phyloP scores from a whole-genome alignment of 2,113 vertebrate genomes.

The Mus spicilegus region DNA sequence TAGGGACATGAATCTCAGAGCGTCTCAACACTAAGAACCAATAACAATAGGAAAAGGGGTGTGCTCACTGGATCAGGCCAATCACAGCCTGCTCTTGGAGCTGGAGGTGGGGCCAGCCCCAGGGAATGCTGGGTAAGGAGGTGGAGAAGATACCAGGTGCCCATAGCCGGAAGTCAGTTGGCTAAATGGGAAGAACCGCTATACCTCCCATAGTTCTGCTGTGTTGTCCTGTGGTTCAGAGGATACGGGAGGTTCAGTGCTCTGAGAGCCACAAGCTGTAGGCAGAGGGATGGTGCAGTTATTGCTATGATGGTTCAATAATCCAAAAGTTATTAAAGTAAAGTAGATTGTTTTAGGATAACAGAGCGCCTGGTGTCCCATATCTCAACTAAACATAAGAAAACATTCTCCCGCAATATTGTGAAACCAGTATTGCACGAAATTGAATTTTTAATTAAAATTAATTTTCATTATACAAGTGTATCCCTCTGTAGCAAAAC shows the following conservation, averaged over 20 bases:
- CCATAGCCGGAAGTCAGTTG: not conserved
- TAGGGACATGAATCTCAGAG: not conserved
- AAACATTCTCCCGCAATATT: slow-evolving; percentile 39
- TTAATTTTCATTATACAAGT: slow-evolving; percentile 12
- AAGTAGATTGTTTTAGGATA: slow-evolving; percentile 21
- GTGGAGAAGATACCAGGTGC: not conserved
- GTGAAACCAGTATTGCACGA: slow-evolving; percentile 53
- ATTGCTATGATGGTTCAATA: not conserved
- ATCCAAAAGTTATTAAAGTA: not conserved
- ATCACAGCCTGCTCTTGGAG: not conserved
- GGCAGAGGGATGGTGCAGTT: not conserved
- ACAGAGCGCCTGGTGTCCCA: not conserved
- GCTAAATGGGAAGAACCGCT: not conserved
- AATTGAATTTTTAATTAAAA: slow-evolving; percentile 72
- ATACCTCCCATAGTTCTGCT: not conserved
- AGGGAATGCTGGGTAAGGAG: not conserved
- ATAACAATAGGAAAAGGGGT: not conserved
- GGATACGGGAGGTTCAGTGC: not conserved
- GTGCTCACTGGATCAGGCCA: not conserved
- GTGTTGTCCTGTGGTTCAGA: not conserved
- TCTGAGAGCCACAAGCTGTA: not conserved
- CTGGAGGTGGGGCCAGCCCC: not conserved
- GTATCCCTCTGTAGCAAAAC: not conserved
- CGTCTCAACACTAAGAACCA: not conserved
- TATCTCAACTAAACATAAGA: slow-evolving; percentile 37